Percentiles rank a stretch among this genome's conserved stretches.
These are phyloP conservation scores for Antitype chi DNA, from an alignment of 2,888 invertebrate genomes.

Conservation along the genomic window DNA sequence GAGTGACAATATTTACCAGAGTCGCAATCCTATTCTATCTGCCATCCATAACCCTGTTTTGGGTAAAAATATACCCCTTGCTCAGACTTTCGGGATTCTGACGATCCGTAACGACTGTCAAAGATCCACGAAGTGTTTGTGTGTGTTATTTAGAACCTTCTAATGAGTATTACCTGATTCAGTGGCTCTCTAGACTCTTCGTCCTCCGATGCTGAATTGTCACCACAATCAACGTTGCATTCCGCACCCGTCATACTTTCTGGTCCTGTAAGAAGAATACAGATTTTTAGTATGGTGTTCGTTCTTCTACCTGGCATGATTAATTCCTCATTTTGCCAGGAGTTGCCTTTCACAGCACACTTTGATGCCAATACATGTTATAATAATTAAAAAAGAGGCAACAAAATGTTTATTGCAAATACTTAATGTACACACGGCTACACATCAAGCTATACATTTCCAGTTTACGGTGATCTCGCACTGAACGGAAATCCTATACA, in stretches of 20 bases:
- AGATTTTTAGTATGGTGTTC: neutral
- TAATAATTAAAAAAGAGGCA: neutral
- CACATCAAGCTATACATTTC: no score
- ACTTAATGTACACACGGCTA: no score
- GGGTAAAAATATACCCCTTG: no score
- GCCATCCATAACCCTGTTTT: no score
- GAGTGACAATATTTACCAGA: no score
- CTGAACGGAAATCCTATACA: no score
- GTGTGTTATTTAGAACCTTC: no score
- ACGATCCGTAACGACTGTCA: no score
- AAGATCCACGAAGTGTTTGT: no score
- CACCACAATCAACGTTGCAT: conserved; percentile 89
- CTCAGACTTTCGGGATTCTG: no score
- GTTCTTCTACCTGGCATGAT: neutral
- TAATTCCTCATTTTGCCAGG: neutral
- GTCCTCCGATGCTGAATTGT: conserved; percentile 91
- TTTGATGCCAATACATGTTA: neutral
- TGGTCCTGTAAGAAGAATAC: conserved; percentile 80
- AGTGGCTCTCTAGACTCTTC: conserved; percentile 89
- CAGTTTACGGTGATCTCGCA: no score
- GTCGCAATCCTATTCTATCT: no score
- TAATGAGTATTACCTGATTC: conserved; percentile 78
- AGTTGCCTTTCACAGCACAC: neutral
- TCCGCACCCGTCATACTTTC: conserved; percentile 90
- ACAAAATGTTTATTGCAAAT: neutral